Conservation (phyloP, 2,888 invertebrate species). For the Volucella inanis region DNA sequence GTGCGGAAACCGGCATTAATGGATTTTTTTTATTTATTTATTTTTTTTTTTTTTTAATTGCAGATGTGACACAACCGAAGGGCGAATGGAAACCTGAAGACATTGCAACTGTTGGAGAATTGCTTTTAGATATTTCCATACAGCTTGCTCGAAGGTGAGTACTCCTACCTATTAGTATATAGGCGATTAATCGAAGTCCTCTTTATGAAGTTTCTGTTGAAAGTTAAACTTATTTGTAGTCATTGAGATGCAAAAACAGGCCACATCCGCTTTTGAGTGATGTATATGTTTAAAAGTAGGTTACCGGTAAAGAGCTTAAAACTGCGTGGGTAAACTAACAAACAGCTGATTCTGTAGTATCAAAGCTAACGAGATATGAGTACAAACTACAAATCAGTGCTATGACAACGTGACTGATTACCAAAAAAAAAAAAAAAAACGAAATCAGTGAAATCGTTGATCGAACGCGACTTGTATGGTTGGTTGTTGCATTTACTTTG, state of each 20-base stretch:
- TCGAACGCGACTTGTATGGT: not conserved
- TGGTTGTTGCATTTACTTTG: not conserved
- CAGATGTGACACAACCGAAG: constrained; percentile 92
- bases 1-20: constrained; percentile 22
- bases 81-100: constrained; percentile 93
- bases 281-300: constrained; percentile 10
- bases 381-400: not conserved
- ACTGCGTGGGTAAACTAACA: constrained; percentile 23
- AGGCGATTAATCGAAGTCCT: not conserved
- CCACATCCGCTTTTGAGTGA: constrained; percentile 4
- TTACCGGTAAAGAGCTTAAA: constrained; percentile 10
- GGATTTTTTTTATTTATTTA: constrained; percentile 19
- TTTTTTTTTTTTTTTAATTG: constrained; percentile 24
- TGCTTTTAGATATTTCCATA: constrained; percentile 92
- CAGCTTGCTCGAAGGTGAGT: constrained; percentile 92
- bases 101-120: constrained; percentile 92
- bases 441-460: constrained; percentile 45
- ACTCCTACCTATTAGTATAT: constrained; percentile 1
- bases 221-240: constrained; percentile 9
- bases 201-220: not conserved
- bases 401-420: not conserved
- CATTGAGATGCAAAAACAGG: constrained; percentile 45
- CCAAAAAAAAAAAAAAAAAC: not conserved
- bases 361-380: not conserved
- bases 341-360: not conserved